phyloP scores from a whole-genome alignment of 2,888 invertebrate genomes.

The Lamellibrachia columna region DNA sequence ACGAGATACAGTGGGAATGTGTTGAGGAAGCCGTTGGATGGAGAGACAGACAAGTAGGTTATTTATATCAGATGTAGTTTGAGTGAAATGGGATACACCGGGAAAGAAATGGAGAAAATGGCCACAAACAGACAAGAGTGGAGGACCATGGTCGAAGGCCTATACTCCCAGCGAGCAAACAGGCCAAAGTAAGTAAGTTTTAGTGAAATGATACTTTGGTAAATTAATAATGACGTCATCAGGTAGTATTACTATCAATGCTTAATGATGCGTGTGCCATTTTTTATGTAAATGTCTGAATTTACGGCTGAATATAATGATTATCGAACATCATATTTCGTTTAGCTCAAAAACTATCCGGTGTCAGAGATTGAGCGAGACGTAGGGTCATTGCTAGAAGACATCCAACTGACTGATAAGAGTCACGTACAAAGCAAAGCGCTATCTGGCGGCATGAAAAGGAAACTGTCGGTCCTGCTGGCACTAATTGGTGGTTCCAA shows the following conservation, averaged over 20 bases:
- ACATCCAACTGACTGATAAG: slow-evolving; percentile 44
- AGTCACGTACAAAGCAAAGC: slow-evolving; percentile 44
- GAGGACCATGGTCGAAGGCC: too few relatives aligned
- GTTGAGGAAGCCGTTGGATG: neutral
- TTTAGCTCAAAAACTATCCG: slow-evolving; percentile 50
- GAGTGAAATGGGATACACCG: neutral
- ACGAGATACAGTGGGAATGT: neutral
- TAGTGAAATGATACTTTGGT: neutral
- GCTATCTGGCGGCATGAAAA: slow-evolving; percentile 62
- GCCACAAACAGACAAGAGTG: too few relatives aligned
- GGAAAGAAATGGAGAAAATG: too few relatives aligned
- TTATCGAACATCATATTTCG: neutral
- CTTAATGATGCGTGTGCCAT: neutral
- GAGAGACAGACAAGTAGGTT: neutral
- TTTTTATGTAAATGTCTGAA: neutral
- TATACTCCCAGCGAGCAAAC: too few relatives aligned
- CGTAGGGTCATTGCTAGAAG: slow-evolving; percentile 40
- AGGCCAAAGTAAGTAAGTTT: neutral
- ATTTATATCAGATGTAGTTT: neutral
- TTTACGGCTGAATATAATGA: neutral
- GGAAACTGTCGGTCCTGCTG: slow-evolving; percentile 62
- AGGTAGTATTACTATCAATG: neutral
- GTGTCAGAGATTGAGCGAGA: slow-evolving; percentile 43
- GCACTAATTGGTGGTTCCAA: slow-evolving; percentile 64
- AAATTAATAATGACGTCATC: neutral